Percentiles rank a stretch among this genome's conserved stretches.
Evolutionary conservation across 2,113 vertebrate genomes (phyloP).

Genomic region (Scolopax mira): DNA sequence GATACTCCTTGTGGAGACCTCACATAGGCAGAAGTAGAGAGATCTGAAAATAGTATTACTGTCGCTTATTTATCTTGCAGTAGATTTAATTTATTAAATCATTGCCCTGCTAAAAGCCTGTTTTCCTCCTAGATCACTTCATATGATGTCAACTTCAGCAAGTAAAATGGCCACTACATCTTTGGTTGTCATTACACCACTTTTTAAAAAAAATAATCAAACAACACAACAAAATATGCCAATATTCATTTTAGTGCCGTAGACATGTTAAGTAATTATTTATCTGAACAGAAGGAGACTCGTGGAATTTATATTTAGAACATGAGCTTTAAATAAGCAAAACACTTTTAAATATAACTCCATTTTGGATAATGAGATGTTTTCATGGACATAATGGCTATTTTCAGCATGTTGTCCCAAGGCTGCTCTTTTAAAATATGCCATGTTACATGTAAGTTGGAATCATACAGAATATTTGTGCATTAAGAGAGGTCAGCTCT

Average conservation of each 20-base stretch:
- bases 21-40: neutral
- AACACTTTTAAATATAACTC: neutral
- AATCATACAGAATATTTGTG: neutral
- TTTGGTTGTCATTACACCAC: constrained; percentile 19
- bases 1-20: neutral
- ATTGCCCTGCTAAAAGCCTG: constrained; percentile 13
- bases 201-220: neutral
- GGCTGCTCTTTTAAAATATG: neutral
- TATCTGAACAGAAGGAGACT: constrained; percentile 25
- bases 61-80: constrained; percentile 11
- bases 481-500: constrained; percentile 30
- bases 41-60: neutral
- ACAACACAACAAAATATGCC: neutral
- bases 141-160: constrained; percentile 16
- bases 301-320: constrained; percentile 27
- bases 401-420: constrained; percentile 1
- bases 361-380: constrained; percentile 33
- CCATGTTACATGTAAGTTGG: neutral
- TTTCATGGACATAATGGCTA: constrained; percentile 21
- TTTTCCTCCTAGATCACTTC: neutral
- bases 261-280: constrained; percentile 10
- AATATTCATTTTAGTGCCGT: neutral
- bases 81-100: constrained; percentile 2
- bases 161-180: constrained; percentile 38
- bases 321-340: constrained; percentile 47